Evolutionary conservation across 2,797 vertebrate species (phyloP), one percentile per base, ranked within the genome.

Genomic region (Peromyscus melanophrys): DNA sequence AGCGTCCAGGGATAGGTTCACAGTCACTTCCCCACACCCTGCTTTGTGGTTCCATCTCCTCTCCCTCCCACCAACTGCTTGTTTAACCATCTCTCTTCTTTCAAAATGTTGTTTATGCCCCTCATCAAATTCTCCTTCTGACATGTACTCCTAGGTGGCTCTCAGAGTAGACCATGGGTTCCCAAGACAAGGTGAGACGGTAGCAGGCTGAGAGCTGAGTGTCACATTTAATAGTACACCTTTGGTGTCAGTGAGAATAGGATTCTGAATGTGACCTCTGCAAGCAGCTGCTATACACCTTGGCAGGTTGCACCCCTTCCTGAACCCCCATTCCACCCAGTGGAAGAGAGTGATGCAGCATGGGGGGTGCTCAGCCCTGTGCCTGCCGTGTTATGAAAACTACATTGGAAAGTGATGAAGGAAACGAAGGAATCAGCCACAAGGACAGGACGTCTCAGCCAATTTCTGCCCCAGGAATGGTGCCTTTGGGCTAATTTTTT

Each of bases 181-280:
- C 92, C 89, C 52, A 73, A 59, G 80, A 63, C 40, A 65, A 85
- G 63, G 34, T 43, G 7, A n/a, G 46, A 7, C 25, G n/a, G 29
- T 61, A 31, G 17, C 34, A 0, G 0, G 55, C n/a, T 55, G 23
- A 16, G 31, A 63, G 76, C 4, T 23, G 34, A 71, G 27, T 0
- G 0, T 17, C 12, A 6, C 34, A 19, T 67, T 55, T 63, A 65
- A 89, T 11, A 65, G 31, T 6, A 55, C 43, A 34, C 5, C 40
- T 71, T 73, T 93, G 65, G 59, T 55, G 55, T 27, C 52, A n/a
- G 14, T 0, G 29, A 57, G 88, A 93, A 52, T 11, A 37, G 31
- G 29, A 65, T 49, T 93, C 65, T 2, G 16, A 21, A 9, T 6
- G n/a, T 81, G 11, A n/a, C 25, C 13, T 88, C 81, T 67, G 40